Conservation (phyloP, 2,797 vertebrate species). For the Hirundo rustica region DNA sequence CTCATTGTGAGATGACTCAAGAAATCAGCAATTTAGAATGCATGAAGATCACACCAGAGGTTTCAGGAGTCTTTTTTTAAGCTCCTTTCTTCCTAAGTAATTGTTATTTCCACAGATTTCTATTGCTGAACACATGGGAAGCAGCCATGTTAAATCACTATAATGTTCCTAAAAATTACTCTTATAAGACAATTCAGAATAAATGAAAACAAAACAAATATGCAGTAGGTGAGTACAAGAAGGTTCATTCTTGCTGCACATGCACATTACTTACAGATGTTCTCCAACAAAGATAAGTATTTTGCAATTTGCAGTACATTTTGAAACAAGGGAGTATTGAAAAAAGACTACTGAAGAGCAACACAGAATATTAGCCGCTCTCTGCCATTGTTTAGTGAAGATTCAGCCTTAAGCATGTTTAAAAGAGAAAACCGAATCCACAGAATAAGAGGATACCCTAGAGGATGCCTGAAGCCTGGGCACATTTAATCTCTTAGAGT, state of each 20-base stretch:
- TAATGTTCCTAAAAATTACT: not conserved
- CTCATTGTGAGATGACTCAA: constrained; percentile 9
- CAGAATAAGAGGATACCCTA: not conserved
- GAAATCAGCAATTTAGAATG: constrained; percentile 13
- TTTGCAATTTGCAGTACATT: not conserved
- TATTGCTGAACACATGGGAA: not conserved
- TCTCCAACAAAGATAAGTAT: not conserved
- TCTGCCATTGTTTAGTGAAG: not conserved
- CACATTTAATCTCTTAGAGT: not conserved
- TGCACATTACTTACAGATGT: not conserved
- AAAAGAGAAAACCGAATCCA: not conserved
- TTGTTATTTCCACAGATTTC: not conserved
- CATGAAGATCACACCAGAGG: not conserved
- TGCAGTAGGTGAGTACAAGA: not conserved
- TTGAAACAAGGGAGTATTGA: not conserved
- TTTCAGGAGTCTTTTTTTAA: not conserved
- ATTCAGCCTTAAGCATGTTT: not conserved
- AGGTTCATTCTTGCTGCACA: not conserved
- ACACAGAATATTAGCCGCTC: not conserved
- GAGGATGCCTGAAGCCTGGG: not conserved
- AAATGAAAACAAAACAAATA: not conserved
- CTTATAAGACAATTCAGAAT: not conserved
- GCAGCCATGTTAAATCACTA: not conserved
- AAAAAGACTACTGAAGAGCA: not conserved
- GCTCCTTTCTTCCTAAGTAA: not conserved